A percentile compares a stretch with the other conserved stretches of the same genome.
Conservation (phyloP, 2,113 vertebrate species). For the Dissostichus mawsoni region DNA sequence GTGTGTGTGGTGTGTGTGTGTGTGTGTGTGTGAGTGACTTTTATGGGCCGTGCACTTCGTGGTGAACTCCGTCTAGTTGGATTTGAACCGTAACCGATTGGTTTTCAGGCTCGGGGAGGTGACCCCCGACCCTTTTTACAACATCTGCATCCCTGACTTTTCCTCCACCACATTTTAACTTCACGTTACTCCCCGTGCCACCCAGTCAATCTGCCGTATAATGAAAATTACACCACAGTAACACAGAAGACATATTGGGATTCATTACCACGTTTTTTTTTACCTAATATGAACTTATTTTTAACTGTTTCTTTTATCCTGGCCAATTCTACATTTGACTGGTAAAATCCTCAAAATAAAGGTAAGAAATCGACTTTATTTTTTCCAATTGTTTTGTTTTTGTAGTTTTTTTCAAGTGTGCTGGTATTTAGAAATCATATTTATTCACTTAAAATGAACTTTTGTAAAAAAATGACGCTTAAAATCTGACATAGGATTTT, state of each 20-base stretch:
- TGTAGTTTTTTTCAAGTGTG: neutral
- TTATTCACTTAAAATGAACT: neutral
- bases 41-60: constrained; percentile 67
- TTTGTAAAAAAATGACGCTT: neutral
- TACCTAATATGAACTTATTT: too few relatives aligned
- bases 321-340: too few relatives aligned
- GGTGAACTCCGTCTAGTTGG: constrained; percentile 85
- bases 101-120: constrained; percentile 73
- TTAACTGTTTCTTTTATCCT: too few relatives aligned
- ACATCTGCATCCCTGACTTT: constrained; percentile 62
- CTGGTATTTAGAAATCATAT: neutral
- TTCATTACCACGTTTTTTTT: too few relatives aligned
- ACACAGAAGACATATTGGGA: neutral
- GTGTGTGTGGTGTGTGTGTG: constrained; percentile 20
- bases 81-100: constrained; percentile 82
- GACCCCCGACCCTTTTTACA: constrained; percentile 63
- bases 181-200: constrained; percentile 1
- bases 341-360: neutral
- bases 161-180: constrained; percentile 35
- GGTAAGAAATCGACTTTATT: too few relatives aligned
- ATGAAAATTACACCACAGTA: neutral
- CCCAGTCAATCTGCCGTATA: neutral
- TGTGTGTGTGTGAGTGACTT: constrained; percentile 55
- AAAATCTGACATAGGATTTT: neutral
- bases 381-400: neutral